Base-by-base conservation (phyloP, 1,140 invertebrate species). In the Neodiprion fabricii region DNA sequence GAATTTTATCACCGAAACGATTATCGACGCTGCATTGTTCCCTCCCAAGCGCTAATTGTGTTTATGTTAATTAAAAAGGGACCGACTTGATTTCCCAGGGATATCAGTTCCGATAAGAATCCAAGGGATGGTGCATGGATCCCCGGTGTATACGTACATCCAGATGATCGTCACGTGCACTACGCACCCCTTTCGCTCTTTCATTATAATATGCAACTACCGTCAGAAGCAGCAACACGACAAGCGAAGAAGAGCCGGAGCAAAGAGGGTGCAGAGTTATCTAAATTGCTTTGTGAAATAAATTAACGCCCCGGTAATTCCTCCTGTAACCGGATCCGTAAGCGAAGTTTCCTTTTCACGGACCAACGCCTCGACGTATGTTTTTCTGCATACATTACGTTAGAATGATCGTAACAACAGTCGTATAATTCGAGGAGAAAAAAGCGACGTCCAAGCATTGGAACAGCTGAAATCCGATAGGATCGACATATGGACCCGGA, bases 281-380 rank as follows among this genome's bases (percentile, higher is more conserved):
- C 83, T 83, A 83, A 86, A 87, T 85, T 83, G 83, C 79, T 82
- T 79, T 80, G 82, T 84, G 85, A 87, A 85, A 87, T 85, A 78
- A 85, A 86, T 87, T 85, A 87, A 87, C 84, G 81, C 79, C 74
- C 28, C 28, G 28, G 28, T 5, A 40, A 40, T 40, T 40, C 28
- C 2, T 5, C 28, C 28, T 5, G 28, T 40, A 40, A 40, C 28
- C 28, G 28, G 28, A 40, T 5, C 28, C 28, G 28, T 40, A 40
- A 40, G 28, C 28, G 2, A 40, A 40, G 28, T 2, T 40, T 40
- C 28, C 28, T 40, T 40, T 40, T 5, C 28, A 40, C 5, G 5
- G 28, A 40, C 28, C 2, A 40, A 40, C 17, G 17, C 17, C 17
- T 21, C 17, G 17, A 21, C 17, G 17, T 21, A 21, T 21, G 17